Evolutionary conservation across 2,888 invertebrate species (phyloP).

Genomic region (Leucozona laternaria): DNA sequence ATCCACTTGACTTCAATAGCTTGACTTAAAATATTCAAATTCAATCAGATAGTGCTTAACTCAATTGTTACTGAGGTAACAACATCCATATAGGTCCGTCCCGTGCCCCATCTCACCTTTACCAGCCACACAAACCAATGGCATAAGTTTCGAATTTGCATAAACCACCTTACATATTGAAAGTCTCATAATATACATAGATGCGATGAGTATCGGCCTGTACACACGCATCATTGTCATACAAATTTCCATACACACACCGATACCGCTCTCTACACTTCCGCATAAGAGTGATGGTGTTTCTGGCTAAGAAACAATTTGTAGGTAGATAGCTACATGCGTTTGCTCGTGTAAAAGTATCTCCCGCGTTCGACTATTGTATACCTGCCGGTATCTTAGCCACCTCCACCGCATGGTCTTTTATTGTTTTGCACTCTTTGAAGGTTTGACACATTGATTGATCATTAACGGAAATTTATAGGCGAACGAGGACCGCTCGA

Average conservation of each 20-base stretch:
- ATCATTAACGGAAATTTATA: constrained; percentile 58
- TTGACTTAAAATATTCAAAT: constrained; percentile 34
- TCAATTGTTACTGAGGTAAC: constrained; percentile 19
- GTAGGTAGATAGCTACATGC: constrained; percentile 27
- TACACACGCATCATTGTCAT: constrained; percentile 59
- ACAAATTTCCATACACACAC: constrained; percentile 66
- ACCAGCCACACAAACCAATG: constrained; percentile 28
- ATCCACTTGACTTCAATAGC: constrained; percentile 51
- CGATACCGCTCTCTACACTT: not conserved
- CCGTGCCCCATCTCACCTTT: not conserved
- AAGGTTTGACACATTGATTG: constrained; percentile 70
- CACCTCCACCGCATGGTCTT: constrained; percentile 22
- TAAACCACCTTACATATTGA: constrained; percentile 41
- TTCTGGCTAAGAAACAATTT: not conserved
- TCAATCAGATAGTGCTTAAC: constrained; percentile 44
- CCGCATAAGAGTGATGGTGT: not conserved
- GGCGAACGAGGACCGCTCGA: constrained; percentile 39
- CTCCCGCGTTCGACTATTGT: not conserved
- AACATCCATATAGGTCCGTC: constrained; percentile 42
- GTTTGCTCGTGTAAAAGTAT: constrained; percentile 17
- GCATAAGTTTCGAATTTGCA: constrained; percentile 56
- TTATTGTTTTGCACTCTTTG: constrained; percentile 29
- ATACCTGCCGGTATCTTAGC: not conserved
- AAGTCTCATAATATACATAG: constrained; percentile 28
- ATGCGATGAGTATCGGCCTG: not conserved